These are phyloP conservation scores for Orius insidiosus DNA, from an alignment of 1,140 invertebrate genomes.

Conservation along the genomic window DNA sequence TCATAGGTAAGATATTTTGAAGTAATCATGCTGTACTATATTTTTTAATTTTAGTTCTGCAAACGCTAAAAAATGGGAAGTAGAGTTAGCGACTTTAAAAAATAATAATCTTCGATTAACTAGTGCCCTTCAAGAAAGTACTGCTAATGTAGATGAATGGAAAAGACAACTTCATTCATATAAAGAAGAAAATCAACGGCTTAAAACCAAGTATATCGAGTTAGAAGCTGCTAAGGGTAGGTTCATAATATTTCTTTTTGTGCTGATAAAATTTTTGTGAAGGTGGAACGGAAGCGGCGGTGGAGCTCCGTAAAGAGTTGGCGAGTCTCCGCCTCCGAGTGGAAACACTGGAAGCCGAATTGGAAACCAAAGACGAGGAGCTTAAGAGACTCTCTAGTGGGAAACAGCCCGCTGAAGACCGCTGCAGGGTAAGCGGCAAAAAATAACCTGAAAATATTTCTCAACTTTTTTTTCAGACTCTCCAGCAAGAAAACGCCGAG, in stretches of 20 bases:
- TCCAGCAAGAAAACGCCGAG: conserved; percentile 56
- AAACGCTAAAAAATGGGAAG: conserved; percentile 97
- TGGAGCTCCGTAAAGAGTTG: conserved; percentile 38
- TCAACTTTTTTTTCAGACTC: conserved; percentile 29
- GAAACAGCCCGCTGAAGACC: conserved; percentile 22
- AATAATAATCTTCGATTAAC: conserved; percentile 90
- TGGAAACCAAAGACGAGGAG: conserved; percentile 64
- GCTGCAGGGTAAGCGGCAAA: conserved; percentile 22
- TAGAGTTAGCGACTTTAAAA: conserved; percentile 87
- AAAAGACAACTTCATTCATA: conserved; percentile 89
- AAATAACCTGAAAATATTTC: too few species aligned
- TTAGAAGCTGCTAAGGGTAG: conserved; percentile 49
- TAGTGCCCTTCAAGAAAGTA: conserved; percentile 89
- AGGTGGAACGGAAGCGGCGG: conserved; percentile 30
- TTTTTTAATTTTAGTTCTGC: conserved; percentile 53
- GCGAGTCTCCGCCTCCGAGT: conserved; percentile 48
- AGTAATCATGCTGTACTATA: too few species aligned
- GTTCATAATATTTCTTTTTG: background rate
- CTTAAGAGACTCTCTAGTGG: conserved; percentile 29
- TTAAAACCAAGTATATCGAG: conserved; percentile 62
- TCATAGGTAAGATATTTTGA: conserved; percentile 82
- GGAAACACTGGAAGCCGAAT: conserved; percentile 54
- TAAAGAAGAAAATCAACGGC: conserved; percentile 84
- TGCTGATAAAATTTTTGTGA: conserved; percentile 4
- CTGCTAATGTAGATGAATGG: conserved; percentile 96